phyloP scores from a whole-genome alignment of 2,888 invertebrate genomes.

The Drosophila colorata region DNA sequence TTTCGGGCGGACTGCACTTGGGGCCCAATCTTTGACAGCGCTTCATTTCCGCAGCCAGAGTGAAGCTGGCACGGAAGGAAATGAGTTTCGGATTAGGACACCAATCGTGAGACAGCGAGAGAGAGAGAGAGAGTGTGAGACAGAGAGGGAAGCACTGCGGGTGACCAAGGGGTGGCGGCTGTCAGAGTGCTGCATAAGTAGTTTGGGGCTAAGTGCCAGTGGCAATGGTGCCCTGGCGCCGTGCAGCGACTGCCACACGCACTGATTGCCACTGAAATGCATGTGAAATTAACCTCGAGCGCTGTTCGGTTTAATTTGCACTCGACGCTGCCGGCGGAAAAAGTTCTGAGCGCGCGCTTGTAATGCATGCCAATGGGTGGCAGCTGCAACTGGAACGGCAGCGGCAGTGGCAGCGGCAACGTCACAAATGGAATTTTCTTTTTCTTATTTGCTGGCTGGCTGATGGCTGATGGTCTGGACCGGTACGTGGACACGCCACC shows the following conservation, averaged over 20 bases:
- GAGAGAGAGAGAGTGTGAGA: not conserved
- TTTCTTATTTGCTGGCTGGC: conserved; percentile 72
- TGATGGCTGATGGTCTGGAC: conserved; percentile 59
- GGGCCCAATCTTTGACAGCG: conserved; percentile 58
- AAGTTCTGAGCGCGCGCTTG: conserved; percentile 28
- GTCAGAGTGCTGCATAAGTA: conserved; percentile 66
- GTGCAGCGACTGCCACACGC: conserved; percentile 62
- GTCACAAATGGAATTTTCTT: conserved; percentile 78
- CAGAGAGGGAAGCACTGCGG: conserved; percentile 16
- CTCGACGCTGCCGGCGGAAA: conserved; percentile 58
- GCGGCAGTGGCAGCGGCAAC: conserved; percentile 15
- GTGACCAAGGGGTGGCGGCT: conserved; percentile 27
- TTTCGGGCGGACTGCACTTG: conserved; percentile 65
- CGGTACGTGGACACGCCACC: conserved; percentile 43
- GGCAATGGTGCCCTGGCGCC: conserved; percentile 27
- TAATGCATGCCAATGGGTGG: conserved; percentile 62
- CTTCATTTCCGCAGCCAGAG: conserved; percentile 73
- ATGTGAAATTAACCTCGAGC: conserved; percentile 80
- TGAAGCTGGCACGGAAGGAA: conserved; percentile 78
- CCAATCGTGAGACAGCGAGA: conserved; percentile 48
- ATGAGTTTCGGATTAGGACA: conserved; percentile 83
- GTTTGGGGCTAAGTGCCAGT: conserved; percentile 69
- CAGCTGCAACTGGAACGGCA: conserved; percentile 4
- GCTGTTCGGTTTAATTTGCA: conserved; percentile 78
- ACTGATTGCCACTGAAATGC: conserved; percentile 80